Evolutionary conservation across 2,888 invertebrate species (phyloP), one percentile per base, ranked within the genome.

Genomic region (Amblyteles armatorius): DNA sequence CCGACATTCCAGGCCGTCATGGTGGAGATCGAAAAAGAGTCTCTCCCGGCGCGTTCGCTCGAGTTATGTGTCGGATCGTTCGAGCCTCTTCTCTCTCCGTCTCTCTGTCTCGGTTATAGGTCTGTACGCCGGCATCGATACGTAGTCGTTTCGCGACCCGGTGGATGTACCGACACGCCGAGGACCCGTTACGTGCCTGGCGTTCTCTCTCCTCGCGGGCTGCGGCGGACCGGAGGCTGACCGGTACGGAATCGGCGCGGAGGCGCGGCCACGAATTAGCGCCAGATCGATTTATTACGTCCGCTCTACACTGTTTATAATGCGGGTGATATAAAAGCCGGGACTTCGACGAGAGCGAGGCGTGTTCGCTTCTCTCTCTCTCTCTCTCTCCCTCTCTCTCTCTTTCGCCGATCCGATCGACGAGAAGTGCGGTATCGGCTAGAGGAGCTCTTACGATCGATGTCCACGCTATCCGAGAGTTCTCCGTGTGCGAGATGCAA

Each of bases 251-350:
- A 73, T 73, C 79, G 76, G 82, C 65, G 82, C 65, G 83, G 83
- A 88, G 86, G 87, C 84, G 87, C 85, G 83, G 74, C 82, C 83
- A 83, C 87, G 88, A 89, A 90, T 90, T 89, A 90, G 88, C 88
- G 87, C 86, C 81, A 82, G 82, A 78, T 86, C 87, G 89, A 91
- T 91, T 90, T 90, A 91, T 90, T 85, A 86, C 87, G 87, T 89
- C 87, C 87, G 86, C 67, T 72, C 68, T 29, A 11, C 67, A 82
- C 81, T 83, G 88, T 88, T 89, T 88, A 88, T 86, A 87, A 88
- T 87, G 88, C 84, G 87, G 86, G 84, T 87, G 87, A 86, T 87
- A 87, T 86, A 85, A 87, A 87, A 84, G 83, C 82, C 73, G 65
- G 29, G 72, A 48, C 57, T 57, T 50, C 48, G 50, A 71, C 7